A percentile compares a stretch with the other conserved stretches of the same genome.
These are phyloP conservation scores for Oryzias curvinotus DNA, from an alignment of 2,113 vertebrate species.

Conservation along the genomic window DNA sequence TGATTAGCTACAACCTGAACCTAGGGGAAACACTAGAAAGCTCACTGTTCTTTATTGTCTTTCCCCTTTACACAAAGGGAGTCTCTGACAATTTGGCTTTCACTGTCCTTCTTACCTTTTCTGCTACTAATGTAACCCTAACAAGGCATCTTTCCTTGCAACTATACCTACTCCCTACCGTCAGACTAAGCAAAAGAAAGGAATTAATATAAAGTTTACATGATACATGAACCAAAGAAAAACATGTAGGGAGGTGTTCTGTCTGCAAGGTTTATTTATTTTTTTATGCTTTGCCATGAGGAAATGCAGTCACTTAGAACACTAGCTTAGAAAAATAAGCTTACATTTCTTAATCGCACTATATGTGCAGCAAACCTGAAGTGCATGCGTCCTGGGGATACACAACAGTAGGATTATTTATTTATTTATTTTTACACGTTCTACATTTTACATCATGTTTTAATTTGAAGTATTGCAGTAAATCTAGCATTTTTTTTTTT, in stretches of 20 bases:
- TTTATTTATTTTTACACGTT: background rate
- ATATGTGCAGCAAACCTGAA: slow-evolving; percentile 48
- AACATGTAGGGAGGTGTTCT: slow-evolving; percentile 29
- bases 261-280: slow-evolving; percentile 19
- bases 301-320: slow-evolving; percentile 16
- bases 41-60: slow-evolving; percentile 53
- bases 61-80: slow-evolving; percentile 43
- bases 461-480: no score
- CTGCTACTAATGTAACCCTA: slow-evolving; percentile 39
- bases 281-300: slow-evolving; percentile 11
- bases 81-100: slow-evolving; percentile 46
- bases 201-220: slow-evolving; percentile 1
- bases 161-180: slow-evolving; percentile 11
- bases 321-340: slow-evolving; percentile 45
- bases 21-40: slow-evolving; percentile 53
- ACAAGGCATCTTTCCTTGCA: slow-evolving; percentile 23
- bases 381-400: slow-evolving; percentile 32
- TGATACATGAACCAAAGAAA: slow-evolving; percentile 1
- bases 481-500: no score
- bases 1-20: slow-evolving; percentile 76
- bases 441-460: no score
- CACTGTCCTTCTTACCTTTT: slow-evolving; percentile 46
- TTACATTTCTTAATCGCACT: slow-evolving; percentile 47
- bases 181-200: slow-evolving; percentile 13
- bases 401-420: no score